Percentiles rank a stretch among this genome's conserved stretches.
phyloP scores from a whole-genome alignment of 2,888 invertebrate species.

The Pardosa pseudoannulata region DNA sequence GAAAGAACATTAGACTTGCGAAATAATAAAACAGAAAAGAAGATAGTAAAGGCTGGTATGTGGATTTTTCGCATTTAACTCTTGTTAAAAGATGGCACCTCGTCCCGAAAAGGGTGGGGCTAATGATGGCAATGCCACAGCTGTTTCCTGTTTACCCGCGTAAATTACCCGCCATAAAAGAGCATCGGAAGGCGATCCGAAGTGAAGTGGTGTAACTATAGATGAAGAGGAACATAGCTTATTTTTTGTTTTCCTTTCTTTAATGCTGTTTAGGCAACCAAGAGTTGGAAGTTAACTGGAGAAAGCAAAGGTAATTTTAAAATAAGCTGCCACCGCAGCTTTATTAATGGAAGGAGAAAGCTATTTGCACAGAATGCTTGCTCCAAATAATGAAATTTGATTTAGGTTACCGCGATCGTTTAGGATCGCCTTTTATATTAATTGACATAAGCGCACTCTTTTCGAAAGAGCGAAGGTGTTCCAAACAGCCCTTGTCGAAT shows the following conservation, averaged over 20 bases:
- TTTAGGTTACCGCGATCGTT: background rate
- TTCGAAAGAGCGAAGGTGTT: background rate
- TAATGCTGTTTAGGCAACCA: constrained; percentile 44
- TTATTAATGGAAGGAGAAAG: background rate
- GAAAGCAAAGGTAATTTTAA: constrained; percentile 19
- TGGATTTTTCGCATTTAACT: constrained; percentile 57
- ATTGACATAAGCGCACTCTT: background rate
- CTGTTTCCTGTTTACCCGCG: constrained; percentile 65
- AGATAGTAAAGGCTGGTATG: background rate
- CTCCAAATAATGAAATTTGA: constrained; percentile 1
- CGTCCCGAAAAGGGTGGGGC: constrained; percentile 23
- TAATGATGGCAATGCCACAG: constrained; percentile 62
- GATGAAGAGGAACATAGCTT: constrained; percentile 39
- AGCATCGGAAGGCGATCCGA: constrained; percentile 29
- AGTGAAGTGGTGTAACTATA: constrained; percentile 54
- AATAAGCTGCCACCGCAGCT: constrained; percentile 6
- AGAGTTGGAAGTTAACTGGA: constrained; percentile 53
- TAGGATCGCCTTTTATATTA: background rate
- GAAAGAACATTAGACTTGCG: background rate
- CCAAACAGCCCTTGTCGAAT: too few relatives aligned
- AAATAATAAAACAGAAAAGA: constrained; percentile 13
- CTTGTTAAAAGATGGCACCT: constrained; percentile 59
- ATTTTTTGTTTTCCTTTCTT: too few relatives aligned
- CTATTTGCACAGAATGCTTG: background rate
- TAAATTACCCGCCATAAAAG: constrained; percentile 71